Evolutionary conservation across 2,113 vertebrate species (phyloP).

Genomic region (Pyxicephalus adspersus): DNA sequence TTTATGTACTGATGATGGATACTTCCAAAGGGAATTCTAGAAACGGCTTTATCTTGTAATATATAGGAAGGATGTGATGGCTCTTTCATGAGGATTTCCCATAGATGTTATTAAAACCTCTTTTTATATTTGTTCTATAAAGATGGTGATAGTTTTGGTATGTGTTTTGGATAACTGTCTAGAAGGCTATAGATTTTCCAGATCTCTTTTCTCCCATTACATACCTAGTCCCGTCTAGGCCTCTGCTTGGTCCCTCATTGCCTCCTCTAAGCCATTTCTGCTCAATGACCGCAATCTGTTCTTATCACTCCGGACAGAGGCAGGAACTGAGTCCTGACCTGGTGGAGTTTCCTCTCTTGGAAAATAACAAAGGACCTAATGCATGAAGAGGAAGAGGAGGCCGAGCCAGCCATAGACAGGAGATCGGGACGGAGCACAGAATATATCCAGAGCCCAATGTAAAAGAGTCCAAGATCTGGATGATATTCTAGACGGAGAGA

Average conservation of each 20-base stretch:
- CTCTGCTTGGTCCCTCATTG: neutral
- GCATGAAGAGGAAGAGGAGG: slow-evolving; percentile 38
- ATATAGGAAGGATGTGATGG: no score
- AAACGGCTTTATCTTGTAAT: no score
- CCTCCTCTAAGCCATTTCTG: neutral
- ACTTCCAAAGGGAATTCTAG: no score
- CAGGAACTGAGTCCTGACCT: slow-evolving; percentile 50
- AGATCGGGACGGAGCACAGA: neutral
- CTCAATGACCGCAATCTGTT: neutral
- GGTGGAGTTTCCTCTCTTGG: slow-evolving; percentile 47
- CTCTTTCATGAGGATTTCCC: no score
- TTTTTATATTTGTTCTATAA: no score
- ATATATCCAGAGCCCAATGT: neutral
- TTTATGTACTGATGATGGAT: no score
- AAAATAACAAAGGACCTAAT: slow-evolving; percentile 41
- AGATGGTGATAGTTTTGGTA: no score
- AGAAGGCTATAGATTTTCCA: no score
- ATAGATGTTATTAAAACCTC: no score
- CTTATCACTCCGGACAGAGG: slow-evolving; percentile 40
- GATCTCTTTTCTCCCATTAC: no score
- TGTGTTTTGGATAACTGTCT: no score
- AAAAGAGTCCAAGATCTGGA: neutral
- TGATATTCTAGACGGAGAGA: neutral
- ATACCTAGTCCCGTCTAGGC: no score
- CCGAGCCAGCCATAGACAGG: neutral